Evolutionary conservation across 2,888 invertebrate genomes (phyloP).

Genomic region (Pycnomerus fuliginosus): DNA sequence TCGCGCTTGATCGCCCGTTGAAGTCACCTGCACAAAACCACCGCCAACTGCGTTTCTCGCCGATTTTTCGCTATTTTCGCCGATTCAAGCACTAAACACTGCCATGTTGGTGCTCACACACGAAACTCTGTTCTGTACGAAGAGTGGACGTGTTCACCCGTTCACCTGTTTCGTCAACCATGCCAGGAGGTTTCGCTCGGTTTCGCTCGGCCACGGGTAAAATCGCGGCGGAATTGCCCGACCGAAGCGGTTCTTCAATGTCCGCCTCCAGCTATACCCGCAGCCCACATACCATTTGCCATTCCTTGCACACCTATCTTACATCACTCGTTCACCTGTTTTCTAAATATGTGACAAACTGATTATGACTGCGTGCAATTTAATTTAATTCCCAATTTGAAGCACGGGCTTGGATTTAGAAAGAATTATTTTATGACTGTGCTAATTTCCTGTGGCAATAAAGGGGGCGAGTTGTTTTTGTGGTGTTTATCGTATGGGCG

Average conservation of each 20-base stretch:
- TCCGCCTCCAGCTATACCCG: constrained; percentile 18
- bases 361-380: too few species aligned
- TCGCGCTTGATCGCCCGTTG: neutral
- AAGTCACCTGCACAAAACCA: too few species aligned
- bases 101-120: constrained; percentile 19
- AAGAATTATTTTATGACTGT: too few species aligned
- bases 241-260: constrained; percentile 2
- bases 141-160: constrained; percentile 31
- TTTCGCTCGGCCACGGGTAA: neutral
- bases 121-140: constrained; percentile 3
- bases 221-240: constrained; percentile 4
- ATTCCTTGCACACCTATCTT: constrained; percentile 24
- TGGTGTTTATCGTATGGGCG: too few species aligned
- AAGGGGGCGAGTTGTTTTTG: too few species aligned
- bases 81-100: neutral
- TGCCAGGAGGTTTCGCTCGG: neutral
- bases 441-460: too few species aligned
- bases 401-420: too few species aligned
- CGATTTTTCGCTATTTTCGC: constrained; percentile 2
- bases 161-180: constrained; percentile 37
- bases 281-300: constrained; percentile 24
- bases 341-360: constrained; percentile 15
- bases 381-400: too few species aligned
- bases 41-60: neutral
- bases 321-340: constrained; percentile 23